A percentile compares a stretch with the other conserved stretches of the same genome.
These are phyloP conservation scores for Podiceps cristatus DNA, from an alignment of 2,113 vertebrate species.

Conservation along the genomic window DNA sequence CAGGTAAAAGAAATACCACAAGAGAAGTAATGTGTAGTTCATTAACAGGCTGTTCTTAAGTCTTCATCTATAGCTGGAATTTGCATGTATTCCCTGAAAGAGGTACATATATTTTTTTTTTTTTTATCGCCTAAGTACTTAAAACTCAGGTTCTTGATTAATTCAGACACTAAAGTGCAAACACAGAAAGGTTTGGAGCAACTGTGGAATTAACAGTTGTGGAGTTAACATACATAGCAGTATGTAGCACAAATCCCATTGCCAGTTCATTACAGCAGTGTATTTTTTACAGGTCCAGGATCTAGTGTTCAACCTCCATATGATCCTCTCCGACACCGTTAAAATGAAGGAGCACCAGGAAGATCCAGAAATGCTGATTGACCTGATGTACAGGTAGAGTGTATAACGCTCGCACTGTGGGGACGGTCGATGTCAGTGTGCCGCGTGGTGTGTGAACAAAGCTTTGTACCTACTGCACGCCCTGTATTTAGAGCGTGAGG, in stretches of 20 bases:
- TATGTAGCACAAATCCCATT: background rate
- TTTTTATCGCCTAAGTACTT: background rate
- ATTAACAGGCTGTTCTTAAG: background rate
- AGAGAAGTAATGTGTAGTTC: background rate
- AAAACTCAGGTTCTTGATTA: background rate
- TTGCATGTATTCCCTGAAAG: background rate
- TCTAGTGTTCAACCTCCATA: conserved; percentile 97
- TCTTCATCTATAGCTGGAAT: background rate
- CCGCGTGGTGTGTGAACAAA: background rate
- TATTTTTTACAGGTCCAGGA: conserved; percentile 88
- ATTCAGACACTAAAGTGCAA: background rate
- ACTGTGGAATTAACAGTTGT: background rate
- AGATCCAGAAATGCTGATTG: conserved; percentile 98
- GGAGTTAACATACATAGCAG: background rate
- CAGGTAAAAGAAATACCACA: conserved; percentile 80
- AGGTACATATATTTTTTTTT: background rate
- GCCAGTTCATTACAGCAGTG: background rate
- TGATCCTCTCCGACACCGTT: conserved; percentile 98
- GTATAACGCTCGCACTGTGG: background rate
- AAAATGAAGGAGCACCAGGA: conserved; percentile 99
- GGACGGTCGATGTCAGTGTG: conserved; percentile 3
- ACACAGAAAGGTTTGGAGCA: background rate
- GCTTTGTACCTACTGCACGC: background rate
- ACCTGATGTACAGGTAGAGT: conserved; percentile 96
- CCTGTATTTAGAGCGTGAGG: background rate